Conservation (phyloP, 2,797 vertebrate species). For the Chiloscyllium punctatum region DNA sequence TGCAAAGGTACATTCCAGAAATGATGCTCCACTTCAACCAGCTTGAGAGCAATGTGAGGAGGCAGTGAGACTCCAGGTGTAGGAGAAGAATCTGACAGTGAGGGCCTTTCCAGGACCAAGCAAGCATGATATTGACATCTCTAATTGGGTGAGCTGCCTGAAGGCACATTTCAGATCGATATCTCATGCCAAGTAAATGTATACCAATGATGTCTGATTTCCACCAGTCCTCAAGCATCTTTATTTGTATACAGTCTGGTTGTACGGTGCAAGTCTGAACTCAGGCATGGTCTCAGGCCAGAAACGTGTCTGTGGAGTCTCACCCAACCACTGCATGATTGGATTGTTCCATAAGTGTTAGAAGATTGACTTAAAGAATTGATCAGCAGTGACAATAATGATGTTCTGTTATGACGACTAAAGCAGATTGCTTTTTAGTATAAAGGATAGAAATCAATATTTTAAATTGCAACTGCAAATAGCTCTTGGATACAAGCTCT, state of each 20-base stretch:
- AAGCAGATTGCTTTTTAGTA: neutral
- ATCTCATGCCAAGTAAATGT: no score
- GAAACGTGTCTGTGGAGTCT: neutral
- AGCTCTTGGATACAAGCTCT: neutral
- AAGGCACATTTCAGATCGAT: no score
- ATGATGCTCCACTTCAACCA: no score
- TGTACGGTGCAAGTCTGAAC: neutral
- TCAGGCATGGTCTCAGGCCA: neutral
- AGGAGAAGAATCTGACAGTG: no score
- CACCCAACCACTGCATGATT: neutral
- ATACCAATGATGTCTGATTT: neutral
- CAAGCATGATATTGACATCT: no score
- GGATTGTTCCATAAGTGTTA: neutral
- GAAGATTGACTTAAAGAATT: neutral
- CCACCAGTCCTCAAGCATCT: neutral
- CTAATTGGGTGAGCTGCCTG: no score
- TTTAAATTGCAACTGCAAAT: neutral
- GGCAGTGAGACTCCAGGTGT: no score
- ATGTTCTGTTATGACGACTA: neutral
- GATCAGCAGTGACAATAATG: neutral
- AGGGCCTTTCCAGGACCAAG: no score
- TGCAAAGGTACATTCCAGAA: no score
- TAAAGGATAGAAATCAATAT: neutral
- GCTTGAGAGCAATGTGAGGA: no score
- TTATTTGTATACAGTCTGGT: neutral